Percentiles rank a stretch among this genome's conserved stretches.
phyloP scores from a whole-genome alignment of 1,140 invertebrate genomes.

The Holcopasites calliopsidis region DNA sequence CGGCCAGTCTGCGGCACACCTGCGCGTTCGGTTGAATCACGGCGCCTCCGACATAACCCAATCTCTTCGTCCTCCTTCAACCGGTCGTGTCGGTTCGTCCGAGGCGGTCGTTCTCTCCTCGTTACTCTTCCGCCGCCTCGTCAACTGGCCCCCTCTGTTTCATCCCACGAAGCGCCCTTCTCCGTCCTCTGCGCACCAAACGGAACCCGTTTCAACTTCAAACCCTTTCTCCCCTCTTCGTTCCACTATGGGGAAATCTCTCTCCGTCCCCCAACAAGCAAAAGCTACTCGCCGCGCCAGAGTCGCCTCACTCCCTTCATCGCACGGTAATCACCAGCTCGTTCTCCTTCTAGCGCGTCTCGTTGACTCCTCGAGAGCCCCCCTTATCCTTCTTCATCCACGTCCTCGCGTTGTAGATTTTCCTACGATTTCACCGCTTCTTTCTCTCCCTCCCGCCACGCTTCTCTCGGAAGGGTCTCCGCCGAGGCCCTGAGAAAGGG shows the following conservation, averaged over 20 bases:
- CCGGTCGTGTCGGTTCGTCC: slow-evolving; percentile 15
- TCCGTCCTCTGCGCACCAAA: slow-evolving; percentile 20
- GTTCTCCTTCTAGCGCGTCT: slow-evolving; percentile 16
- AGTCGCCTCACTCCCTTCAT: neutral
- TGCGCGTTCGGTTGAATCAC: slow-evolving; percentile 78
- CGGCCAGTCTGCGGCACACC: slow-evolving; percentile 79
- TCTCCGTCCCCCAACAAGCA: too few relatives aligned
- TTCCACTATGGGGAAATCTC: slow-evolving; percentile 21
- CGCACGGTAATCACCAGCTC: neutral
- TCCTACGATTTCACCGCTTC: slow-evolving; percentile 38
- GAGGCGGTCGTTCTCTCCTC: slow-evolving; percentile 19
- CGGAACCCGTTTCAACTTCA: neutral
- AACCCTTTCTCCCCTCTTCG: neutral
- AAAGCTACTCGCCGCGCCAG: slow-evolving; percentile 2
- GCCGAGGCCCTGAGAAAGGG: slow-evolving; percentile 19
- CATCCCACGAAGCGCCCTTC: slow-evolving; percentile 35
- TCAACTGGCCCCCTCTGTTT: slow-evolving; percentile 30
- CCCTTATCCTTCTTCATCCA: neutral
- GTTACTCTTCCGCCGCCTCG: neutral
- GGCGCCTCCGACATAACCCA: slow-evolving; percentile 76
- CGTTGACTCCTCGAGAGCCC: slow-evolving; percentile 23
- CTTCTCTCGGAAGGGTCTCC: slow-evolving; percentile 30
- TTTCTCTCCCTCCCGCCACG: slow-evolving; percentile 1
- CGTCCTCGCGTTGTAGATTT: slow-evolving; percentile 17
- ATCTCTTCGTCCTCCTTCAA: slow-evolving; percentile 59